Evolutionary conservation across 2,797 vertebrate genomes (phyloP).

Genomic region (Hemitrygon akajei): DNA sequence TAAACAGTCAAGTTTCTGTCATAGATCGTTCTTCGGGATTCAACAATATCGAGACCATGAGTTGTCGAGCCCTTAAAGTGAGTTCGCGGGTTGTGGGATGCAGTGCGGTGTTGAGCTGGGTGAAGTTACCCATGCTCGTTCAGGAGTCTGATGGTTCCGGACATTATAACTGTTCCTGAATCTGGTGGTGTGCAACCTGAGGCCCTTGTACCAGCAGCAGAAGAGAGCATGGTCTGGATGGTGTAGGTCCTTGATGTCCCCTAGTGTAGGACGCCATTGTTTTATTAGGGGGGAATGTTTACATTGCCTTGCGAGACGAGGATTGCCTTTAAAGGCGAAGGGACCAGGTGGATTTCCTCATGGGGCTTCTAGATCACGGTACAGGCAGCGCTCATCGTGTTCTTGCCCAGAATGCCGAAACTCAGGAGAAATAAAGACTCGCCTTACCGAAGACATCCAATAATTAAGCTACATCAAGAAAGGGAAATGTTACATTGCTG

Average conservation of each 20-base stretch:
- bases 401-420: slow-evolving; percentile 70
- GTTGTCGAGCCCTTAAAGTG: too few species aligned
- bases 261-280: background rate
- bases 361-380: slow-evolving; percentile 59
- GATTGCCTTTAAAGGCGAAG: slow-evolving; percentile 64
- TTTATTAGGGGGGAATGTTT: background rate
- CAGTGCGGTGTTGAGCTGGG: too few species aligned
- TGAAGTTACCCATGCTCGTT: too few species aligned
- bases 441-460: slow-evolving; percentile 54
- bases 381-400: slow-evolving; percentile 68
- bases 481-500: slow-evolving; percentile 68
- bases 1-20: too few species aligned
- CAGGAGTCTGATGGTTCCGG: too few species aligned
- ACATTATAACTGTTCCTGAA: too few species aligned
- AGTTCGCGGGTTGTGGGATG: too few species aligned
- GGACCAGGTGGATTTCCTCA: slow-evolving; percentile 65
- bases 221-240: too few species aligned
- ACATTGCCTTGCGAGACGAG: background rate
- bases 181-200: too few species aligned
- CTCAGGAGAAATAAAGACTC: slow-evolving; percentile 72
- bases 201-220: too few species aligned
- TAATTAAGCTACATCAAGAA: slow-evolving; percentile 74
- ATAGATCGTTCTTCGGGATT: too few species aligned
- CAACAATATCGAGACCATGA: too few species aligned
- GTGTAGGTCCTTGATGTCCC: background rate